phyloP scores from a whole-genome alignment of 2,113 vertebrate species.

The Micronycteris hirsuta region DNA sequence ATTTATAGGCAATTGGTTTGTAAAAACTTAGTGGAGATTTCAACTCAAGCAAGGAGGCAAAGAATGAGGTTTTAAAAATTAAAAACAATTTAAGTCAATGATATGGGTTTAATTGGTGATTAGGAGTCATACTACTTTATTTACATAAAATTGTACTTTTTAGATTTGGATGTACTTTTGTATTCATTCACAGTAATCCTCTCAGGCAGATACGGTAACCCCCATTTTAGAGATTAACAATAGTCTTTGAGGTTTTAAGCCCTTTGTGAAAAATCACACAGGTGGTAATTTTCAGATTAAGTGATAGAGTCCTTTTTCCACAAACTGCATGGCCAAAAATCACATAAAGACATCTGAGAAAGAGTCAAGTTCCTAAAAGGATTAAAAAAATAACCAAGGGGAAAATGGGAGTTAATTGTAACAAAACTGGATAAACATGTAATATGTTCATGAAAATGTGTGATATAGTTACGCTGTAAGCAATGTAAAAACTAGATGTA shows the following conservation, averaged over 20 bases:
- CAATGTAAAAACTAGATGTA: background rate
- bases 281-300: slow-evolving; percentile 64
- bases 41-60: background rate
- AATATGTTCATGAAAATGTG: background rate
- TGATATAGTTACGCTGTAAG: background rate
- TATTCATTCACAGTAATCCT: background rate
- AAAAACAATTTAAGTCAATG: background rate
- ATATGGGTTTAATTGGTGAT: background rate
- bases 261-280: background rate
- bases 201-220: background rate
- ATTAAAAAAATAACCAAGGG: background rate
- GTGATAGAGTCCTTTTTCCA: background rate
- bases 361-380: background rate
- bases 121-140: background rate
- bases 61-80: background rate
- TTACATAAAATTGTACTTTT: background rate
- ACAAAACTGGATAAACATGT: background rate
- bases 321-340: background rate
- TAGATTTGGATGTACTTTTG: background rate
- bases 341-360: background rate
- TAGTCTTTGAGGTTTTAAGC: slow-evolving; percentile 24
- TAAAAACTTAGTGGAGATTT: background rate
- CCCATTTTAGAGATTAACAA: slow-evolving; percentile 52
- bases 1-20: background rate
- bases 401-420: background rate